These are phyloP conservation scores for Polyommatus iphigenia DNA, from an alignment of 2,888 invertebrate genomes.

Conservation along the genomic window DNA sequence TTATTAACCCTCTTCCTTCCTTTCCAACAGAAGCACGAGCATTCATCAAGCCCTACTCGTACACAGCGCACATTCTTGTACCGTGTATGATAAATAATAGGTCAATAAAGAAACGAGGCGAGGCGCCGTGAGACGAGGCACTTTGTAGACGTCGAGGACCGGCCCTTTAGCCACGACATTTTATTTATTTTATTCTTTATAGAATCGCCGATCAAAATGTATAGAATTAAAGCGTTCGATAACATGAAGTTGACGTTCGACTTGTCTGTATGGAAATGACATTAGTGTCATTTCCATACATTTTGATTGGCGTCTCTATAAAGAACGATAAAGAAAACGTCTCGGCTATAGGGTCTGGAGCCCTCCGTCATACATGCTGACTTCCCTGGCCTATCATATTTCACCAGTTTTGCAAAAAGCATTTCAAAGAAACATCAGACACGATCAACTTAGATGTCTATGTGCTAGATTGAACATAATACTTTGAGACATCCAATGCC, in stretches of 20 bases:
- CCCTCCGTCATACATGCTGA: slow-evolving; percentile 33
- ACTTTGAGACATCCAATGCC: background rate
- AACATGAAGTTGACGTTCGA: too few species aligned
- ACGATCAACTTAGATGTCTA: slow-evolving; percentile 2
- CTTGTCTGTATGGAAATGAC: too few species aligned
- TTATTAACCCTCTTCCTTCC: too few species aligned
- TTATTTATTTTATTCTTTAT: too few species aligned
- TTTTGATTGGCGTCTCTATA: too few species aligned
- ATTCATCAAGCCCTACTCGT: background rate
- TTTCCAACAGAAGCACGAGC: background rate
- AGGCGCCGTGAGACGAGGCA: slow-evolving; percentile 21
- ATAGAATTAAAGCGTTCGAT: too few species aligned
- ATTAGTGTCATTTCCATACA: too few species aligned
- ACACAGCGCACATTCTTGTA: slow-evolving; percentile 14
- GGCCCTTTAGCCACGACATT: too few species aligned
- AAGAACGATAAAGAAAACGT: too few species aligned
- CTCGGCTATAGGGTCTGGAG: background rate
- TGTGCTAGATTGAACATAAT: slow-evolving; percentile 12
- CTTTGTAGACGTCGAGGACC: slow-evolving; percentile 36
- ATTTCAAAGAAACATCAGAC: slow-evolving; percentile 22
- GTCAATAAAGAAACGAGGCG: slow-evolving; percentile 36
- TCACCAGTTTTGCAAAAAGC: slow-evolving; percentile 33
- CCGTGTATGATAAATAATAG: slow-evolving; percentile 28
- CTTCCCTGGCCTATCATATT: slow-evolving; percentile 37
- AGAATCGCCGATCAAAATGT: too few species aligned